These are phyloP conservation scores for Macrobrachium rosenbergii DNA, from an alignment of 1,140 invertebrate genomes.

Conservation along the genomic window DNA sequence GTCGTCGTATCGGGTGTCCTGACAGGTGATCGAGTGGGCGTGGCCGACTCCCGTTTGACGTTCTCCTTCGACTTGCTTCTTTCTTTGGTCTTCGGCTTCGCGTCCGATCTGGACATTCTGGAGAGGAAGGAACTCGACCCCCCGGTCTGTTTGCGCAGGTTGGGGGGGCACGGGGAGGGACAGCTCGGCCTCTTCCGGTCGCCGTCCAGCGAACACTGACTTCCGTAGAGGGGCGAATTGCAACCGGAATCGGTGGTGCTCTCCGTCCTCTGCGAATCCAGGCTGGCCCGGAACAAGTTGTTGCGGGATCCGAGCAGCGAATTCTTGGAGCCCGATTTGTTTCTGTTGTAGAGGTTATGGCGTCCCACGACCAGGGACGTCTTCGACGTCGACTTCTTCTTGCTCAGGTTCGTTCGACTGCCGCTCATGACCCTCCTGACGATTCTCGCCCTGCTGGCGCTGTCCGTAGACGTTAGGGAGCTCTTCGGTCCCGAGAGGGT, in stretches of 20 bases:
- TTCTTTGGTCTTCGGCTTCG: background rate
- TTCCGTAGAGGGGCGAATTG: conserved; percentile 55
- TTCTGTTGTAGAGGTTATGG: conserved; percentile 53
- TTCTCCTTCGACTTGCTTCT: background rate
- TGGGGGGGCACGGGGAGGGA: conserved; percentile 17
- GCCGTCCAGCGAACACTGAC: conserved; percentile 54
- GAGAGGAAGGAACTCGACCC: conserved; percentile 19
- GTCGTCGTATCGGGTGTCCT: background rate
- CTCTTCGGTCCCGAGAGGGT: conserved; percentile 53
- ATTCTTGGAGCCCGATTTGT: conserved; percentile 46
- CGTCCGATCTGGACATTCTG: conserved; percentile 17
- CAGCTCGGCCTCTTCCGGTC: conserved; percentile 38
- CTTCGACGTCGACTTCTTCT: conserved; percentile 56
- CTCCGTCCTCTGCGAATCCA: conserved; percentile 56
- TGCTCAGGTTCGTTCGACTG: conserved; percentile 51
- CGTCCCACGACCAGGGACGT: conserved; percentile 44
- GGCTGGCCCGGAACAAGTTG: conserved; percentile 50
- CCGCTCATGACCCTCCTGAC: conserved; percentile 56
- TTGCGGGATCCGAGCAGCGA: conserved; percentile 52
- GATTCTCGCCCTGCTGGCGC: conserved; percentile 46
- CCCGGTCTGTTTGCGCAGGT: background rate
- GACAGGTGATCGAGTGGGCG: background rate
- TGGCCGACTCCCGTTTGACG: background rate
- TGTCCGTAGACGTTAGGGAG: conserved; percentile 10
- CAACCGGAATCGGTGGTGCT: conserved; percentile 59